Evolutionary conservation across 2,797 vertebrate species (phyloP).

Genomic region (Orestias chungarensis): DNA sequence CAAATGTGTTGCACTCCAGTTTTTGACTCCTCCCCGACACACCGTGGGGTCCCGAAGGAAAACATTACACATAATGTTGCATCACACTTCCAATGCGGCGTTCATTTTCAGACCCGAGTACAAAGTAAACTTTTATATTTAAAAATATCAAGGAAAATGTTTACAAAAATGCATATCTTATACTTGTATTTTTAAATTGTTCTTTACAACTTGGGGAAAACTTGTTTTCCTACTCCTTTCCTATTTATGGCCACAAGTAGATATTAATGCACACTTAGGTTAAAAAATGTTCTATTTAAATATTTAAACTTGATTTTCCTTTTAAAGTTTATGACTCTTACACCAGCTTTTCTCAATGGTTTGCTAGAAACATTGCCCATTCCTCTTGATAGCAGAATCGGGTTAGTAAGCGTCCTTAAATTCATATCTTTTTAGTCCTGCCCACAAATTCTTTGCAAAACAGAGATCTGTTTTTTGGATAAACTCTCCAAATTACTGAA

Average conservation of each 20-base stretch:
- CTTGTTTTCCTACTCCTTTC: background rate
- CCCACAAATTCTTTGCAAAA: background rate
- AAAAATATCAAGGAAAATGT: background rate
- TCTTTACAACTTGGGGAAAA: background rate
- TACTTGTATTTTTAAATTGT: background rate
- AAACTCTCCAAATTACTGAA: background rate
- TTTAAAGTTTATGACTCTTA: background rate
- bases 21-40: constrained; percentile 23
- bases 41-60: background rate
- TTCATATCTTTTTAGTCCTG: background rate
- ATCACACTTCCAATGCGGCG: background rate
- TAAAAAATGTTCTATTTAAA: background rate
- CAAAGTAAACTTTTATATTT: background rate
- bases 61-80: background rate
- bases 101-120: background rate
- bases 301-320: background rate
- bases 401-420: background rate
- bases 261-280: background rate
- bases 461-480: background rate
- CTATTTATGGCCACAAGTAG: background rate
- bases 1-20: constrained; percentile 26
- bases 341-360: background rate
- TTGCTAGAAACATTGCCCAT: background rate
- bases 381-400: background rate
- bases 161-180: background rate